Evolutionary conservation across 1,140 invertebrate genomes (phyloP).

Genomic region (Drosophila suzukii): DNA sequence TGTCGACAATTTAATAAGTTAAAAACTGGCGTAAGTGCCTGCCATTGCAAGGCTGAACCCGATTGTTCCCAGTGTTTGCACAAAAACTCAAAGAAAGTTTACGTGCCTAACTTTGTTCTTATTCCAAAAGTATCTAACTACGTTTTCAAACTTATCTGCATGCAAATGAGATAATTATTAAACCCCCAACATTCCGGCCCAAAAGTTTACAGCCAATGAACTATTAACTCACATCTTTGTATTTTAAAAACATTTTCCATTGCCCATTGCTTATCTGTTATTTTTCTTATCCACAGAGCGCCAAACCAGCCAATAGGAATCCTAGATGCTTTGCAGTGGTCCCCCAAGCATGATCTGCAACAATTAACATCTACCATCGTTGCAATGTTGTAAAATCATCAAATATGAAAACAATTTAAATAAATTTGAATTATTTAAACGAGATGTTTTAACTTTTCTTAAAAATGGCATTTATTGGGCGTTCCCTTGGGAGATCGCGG

Average conservation of each 20-base stretch:
- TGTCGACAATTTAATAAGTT: constrained; percentile 12
- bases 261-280: neutral
- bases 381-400: constrained; percentile 40
- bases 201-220: constrained; percentile 3
- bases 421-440: constrained; percentile 22
- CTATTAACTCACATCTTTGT: neutral
- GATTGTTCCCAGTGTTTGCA: constrained; percentile 7
- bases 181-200: neutral
- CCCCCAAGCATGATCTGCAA: constrained; percentile 5
- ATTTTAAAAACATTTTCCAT: neutral
- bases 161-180: constrained; percentile 11
- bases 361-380: constrained; percentile 15
- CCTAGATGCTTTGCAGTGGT: constrained; percentile 46
- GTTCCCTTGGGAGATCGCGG: neutral
- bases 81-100: neutral
- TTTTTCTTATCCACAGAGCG: constrained; percentile 44
- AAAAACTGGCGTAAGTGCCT: constrained; percentile 56
- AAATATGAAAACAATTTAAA: constrained; percentile 26
- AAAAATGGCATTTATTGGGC: neutral
- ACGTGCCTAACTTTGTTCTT: constrained; percentile 1
- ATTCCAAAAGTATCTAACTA: constrained; percentile 13
- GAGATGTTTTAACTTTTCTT: neutral
- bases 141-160: neutral
- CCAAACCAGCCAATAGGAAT: constrained; percentile 42
- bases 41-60: constrained; percentile 8